Evolutionary conservation across 2,888 invertebrate species (phyloP), one percentile per base, ranked within the genome.

Genomic region (Caenorhabditis panamensis): DNA sequence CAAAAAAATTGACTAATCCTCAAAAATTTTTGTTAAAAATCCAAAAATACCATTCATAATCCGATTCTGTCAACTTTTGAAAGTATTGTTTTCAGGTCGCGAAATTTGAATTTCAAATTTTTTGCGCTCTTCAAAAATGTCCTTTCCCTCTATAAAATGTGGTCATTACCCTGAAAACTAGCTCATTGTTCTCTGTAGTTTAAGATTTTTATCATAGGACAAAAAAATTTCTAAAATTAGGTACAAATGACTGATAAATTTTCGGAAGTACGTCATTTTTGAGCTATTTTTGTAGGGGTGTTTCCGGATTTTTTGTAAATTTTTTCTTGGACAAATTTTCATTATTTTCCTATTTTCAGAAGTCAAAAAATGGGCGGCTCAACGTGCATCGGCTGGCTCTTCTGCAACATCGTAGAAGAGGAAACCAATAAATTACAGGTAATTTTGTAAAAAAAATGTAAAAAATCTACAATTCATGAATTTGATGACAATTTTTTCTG

Each of bases 361-460:
- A n/a, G n/a, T 6, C 31, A 31, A 31, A 31, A 31, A 31, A 41
- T 41, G 41, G 13, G 13, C 13, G 41, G 36, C 36, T 26, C 64
- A 8, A 24, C 66, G 41, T 75, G 75, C 31, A 36, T 75, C 44
- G 75, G 75, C 53, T 75, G 75, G 75, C 75, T 75, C 61, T 66
- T 75, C 59, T 75, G 75, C 75, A 67, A 61, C 41, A 26, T 66
- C 36, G 75, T 66, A 64, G 75, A 66, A 66, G 75, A 66, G 31
- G 41, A 24, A 20, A 3, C 41, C 22, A 13, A 36, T 62, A 47
- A 62, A 44, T 54, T 24, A 61, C 71, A 71, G 71, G 71, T 63
- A 31, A 41, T 51, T 18, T 31, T 63, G 5, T 49, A 2, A 31
- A 49, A 28, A 26, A 28, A 24, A 47, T 24, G 11, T 22, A 24